Evolutionary conservation across 1,140 invertebrate species (phyloP).

Genomic region (Chrysoperla carnea): DNA sequence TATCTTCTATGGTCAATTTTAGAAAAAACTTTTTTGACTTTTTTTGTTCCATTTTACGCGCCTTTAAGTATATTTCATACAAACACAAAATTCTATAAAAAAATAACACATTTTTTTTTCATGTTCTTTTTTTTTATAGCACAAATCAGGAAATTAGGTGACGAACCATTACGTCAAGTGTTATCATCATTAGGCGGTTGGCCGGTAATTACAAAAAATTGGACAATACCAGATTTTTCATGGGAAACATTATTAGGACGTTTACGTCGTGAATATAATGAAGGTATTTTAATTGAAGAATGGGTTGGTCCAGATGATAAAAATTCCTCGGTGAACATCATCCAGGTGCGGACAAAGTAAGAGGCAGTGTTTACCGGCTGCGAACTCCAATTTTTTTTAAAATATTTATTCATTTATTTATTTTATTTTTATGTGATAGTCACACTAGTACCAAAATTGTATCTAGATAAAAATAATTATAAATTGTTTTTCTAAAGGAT

Average conservation of each 20-base stretch:
- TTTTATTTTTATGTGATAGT: too few species aligned
- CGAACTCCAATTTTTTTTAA: too few species aligned
- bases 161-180: conserved; percentile 37
- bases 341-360: conserved; percentile 51
- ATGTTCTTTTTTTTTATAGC: conserved; percentile 22
- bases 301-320: conserved; percentile 76
- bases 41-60: too few species aligned
- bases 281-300: conserved; percentile 55
- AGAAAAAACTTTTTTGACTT: too few species aligned
- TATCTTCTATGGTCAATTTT: too few species aligned
- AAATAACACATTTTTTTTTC: too few species aligned
- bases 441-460: too few species aligned
- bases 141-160: conserved; percentile 51
- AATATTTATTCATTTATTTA: too few species aligned
- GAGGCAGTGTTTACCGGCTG: conserved; percentile 13
- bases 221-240: conserved; percentile 35
- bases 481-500: too few species aligned
- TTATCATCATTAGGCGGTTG: conserved; percentile 51
- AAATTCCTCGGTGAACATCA: conserved; percentile 68
- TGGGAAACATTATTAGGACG: conserved; percentile 48
- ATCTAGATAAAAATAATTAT: too few species aligned
- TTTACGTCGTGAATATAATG: conserved; percentile 51
- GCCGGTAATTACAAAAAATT: conserved; percentile 48
- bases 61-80: too few species aligned
- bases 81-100: too few species aligned